Evolutionary conservation across 2,113 vertebrate species (phyloP).

Genomic region (Hemiprocne comata): DNA sequence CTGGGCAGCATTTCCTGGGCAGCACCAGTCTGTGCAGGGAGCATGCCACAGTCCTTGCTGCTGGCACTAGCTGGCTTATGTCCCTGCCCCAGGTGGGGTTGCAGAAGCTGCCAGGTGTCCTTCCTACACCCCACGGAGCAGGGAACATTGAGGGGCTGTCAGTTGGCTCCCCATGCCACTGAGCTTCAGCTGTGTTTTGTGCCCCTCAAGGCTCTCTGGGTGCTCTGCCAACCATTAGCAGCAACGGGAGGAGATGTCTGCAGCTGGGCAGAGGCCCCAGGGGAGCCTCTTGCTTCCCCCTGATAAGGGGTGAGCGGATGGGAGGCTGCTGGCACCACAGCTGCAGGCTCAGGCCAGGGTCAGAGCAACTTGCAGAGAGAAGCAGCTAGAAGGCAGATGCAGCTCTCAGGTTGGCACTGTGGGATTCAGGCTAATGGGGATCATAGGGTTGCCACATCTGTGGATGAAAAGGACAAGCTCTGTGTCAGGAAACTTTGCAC

Average conservation of each 20-base stretch:
- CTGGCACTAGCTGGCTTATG: neutral
- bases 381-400: neutral
- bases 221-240: neutral
- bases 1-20: neutral
- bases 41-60: fast-evolving
- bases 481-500: neutral
- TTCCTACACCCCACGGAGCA: neutral
- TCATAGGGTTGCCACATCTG: neutral
- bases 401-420: neutral
- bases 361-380: neutral
- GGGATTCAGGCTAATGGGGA: neutral
- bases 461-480: neutral
- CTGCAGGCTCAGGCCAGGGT: neutral
- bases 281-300: neutral
- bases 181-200: neutral
- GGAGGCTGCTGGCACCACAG: neutral
- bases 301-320: fast-evolving
- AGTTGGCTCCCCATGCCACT: fast-evolving
- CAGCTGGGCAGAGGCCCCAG: neutral
- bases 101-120: neutral
- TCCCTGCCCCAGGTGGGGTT: neutral
- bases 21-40: neutral
- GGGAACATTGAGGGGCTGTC: fast-evolving
- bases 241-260: fast-evolving
- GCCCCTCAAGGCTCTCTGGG: neutral